Evolutionary conservation across 2,888 invertebrate genomes (phyloP).

Genomic region (Emesis russula): DNA sequence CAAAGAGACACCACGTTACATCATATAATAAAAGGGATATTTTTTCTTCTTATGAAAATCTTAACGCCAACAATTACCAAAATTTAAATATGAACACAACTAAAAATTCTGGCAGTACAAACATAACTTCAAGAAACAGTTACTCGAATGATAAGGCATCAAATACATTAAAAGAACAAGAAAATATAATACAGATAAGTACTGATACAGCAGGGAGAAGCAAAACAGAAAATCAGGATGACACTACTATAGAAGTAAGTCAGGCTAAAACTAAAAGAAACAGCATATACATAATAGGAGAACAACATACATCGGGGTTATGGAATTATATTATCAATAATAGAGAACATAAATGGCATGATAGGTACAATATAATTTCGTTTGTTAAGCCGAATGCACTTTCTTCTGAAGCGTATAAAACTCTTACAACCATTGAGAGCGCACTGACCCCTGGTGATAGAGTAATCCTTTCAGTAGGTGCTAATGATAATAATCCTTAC

Average conservation of each 20-base stretch:
- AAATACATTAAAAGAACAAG: no score
- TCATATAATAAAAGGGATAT: no score
- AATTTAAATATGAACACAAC: no score
- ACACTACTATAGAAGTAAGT: no score
- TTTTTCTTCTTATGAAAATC: not conserved
- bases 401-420: not conserved
- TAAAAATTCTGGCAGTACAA: no score
- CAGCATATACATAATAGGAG: not conserved
- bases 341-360: not conserved
- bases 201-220: no score
- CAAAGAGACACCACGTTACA: not conserved
- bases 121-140: no score
- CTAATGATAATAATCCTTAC: not conserved
- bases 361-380: not conserved
- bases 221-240: not conserved
- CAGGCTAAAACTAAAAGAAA: no score
- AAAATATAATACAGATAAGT: no score
- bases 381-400: conserved; percentile 6
- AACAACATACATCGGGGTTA: not conserved
- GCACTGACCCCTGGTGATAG: not conserved
- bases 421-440: not conserved
- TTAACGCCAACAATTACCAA: not conserved
- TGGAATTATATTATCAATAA: not conserved
- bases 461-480: not conserved
- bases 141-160: no score